Percentiles rank a stretch among this genome's conserved stretches.
Evolutionary conservation across 1,140 invertebrate genomes (phyloP).

Genomic region (Microplitis mediator): DNA sequence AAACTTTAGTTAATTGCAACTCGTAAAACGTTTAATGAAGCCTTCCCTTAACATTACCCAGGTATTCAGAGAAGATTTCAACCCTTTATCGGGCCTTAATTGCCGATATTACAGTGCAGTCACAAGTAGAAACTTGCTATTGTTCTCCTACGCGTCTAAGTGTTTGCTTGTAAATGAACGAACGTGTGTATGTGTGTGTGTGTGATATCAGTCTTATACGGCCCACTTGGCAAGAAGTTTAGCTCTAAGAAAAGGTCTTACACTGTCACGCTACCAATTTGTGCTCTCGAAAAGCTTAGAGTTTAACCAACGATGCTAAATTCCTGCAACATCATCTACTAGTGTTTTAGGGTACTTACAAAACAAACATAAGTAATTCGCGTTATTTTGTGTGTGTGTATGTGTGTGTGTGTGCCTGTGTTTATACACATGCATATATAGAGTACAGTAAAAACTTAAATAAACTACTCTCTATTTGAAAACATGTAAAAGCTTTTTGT

Average conservation of each 20-base stretch:
- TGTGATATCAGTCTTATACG: slow-evolving; percentile 15
- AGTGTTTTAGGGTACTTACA: too few relatives aligned
- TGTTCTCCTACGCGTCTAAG: background rate
- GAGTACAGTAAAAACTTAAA: too few relatives aligned
- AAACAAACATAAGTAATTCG: too few relatives aligned
- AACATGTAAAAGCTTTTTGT: too few relatives aligned
- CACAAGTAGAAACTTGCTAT: background rate
- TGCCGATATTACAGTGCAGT: background rate
- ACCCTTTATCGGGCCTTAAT: background rate
- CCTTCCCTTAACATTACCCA: background rate
- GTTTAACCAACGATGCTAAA: background rate
- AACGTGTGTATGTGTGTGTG: background rate
- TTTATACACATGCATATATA: too few relatives aligned
- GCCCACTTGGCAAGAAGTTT: slow-evolving; percentile 4
- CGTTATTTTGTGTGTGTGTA: too few relatives aligned
- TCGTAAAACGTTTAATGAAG: background rate
- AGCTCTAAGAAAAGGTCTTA: background rate
- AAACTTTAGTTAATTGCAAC: too few relatives aligned
- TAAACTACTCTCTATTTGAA: too few relatives aligned
- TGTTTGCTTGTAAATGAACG: too few relatives aligned
- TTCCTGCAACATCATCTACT: background rate
- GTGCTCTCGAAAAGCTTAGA: background rate
- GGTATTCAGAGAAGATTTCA: background rate
- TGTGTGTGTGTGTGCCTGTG: too few relatives aligned
- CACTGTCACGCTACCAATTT: slow-evolving; percentile 6